Evolutionary conservation across 2,113 vertebrate genomes (phyloP), one percentile per base, ranked within the genome.

Genomic region (Pholis gunnellus): DNA sequence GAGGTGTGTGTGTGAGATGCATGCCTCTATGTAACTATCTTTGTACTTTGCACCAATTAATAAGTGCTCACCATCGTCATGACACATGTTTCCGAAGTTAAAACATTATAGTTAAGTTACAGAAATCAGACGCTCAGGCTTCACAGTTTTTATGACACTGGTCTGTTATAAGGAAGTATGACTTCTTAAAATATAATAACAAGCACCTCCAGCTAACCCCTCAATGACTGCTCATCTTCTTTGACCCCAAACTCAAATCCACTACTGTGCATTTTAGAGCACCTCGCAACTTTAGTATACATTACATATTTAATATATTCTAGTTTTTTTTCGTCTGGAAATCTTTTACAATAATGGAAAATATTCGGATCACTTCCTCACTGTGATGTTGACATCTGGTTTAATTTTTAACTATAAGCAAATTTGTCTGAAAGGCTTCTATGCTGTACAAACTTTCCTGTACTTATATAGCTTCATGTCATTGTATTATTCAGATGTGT

Each of bases 331-430:
- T 17, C 22, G n/a, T 25, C 1, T 0, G 2, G 60, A 60, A 20
- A 9, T 9, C 1, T n/a, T 2, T 11, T 18, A 48, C 29, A 29
- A 20, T 40, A 11, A 66, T 67, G 50, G 15, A 22, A 79, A 68
- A 54, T 6, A 14, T 20, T 29, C 2, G 17, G 17, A 34, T 36
- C 1, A 60, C 64, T 69, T 36, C 70, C 44, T 74, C 5, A 22
- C 0, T 7, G 15, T 63, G 22, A 38, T 31, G 13, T n/a, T 59
- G 20, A 52, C 20, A n/a, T 20, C 11, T 36, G 27, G 52, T 9
- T 73, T 75, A 57, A 79, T 79, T 27, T 60, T 52, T 68, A 78
- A 74, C 7, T 8, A 10, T 48, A 29, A 11, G 48, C 15, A 1
- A 68, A 42, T 54, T 2, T 17, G 29, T 9, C 6, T 66, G 6